phyloP scores from a whole-genome alignment of 2,888 invertebrate species.

The Pristionchus fissidentatus region DNA sequence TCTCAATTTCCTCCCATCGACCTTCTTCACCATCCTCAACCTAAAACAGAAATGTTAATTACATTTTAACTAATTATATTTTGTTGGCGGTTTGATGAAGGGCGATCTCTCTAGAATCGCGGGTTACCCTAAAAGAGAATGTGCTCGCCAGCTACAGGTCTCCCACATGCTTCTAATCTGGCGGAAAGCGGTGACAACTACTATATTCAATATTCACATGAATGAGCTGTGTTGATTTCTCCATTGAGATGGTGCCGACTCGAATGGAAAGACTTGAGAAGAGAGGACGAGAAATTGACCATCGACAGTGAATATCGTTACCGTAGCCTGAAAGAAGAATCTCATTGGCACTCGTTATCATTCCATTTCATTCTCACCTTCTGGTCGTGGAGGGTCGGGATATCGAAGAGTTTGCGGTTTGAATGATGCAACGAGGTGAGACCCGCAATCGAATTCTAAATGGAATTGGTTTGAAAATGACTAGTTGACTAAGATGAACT shows the following conservation, averaged over 20 bases:
- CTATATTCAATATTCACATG: not conserved
- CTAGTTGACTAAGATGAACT: not conserved
- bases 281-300: conserved; percentile 63
- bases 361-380: not conserved
- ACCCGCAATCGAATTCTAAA: conserved; percentile 21
- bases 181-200: too few relatives aligned
- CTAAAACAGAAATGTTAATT: not conserved
- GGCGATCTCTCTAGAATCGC: too few relatives aligned
- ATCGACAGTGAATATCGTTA: conserved; percentile 65
- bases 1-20: conserved; percentile 15
- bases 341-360: not conserved
- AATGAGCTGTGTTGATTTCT: not conserved
- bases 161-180: too few relatives aligned
- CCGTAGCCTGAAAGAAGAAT: conserved; percentile 50
- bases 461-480: not conserved
- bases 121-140: too few relatives aligned
- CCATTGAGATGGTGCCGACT: conserved; percentile 7
- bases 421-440: not conserved
- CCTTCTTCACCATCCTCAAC: not conserved
- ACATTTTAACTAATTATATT: too few relatives aligned
- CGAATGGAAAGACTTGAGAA: conserved; percentile 61
- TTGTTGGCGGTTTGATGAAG: too few relatives aligned
- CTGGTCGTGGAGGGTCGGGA: conserved; percentile 2
- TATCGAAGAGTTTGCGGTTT: not conserved
- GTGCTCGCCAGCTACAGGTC: too few relatives aligned